These are phyloP conservation scores for Junonia oenone DNA, from an alignment of 2,888 invertebrate species.

Conservation along the genomic window DNA sequence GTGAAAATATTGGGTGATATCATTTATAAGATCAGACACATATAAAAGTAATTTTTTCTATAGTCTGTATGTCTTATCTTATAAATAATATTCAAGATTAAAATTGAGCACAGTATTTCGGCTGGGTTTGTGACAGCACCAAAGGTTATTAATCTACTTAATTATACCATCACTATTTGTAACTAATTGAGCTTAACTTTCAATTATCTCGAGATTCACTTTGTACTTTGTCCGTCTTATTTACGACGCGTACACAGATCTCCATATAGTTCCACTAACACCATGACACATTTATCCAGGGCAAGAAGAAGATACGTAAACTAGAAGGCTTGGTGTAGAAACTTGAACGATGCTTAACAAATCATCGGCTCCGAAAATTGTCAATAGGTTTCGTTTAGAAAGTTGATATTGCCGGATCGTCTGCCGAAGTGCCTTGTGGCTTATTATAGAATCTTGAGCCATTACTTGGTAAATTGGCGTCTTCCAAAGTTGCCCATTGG, in stretches of 20 bases:
- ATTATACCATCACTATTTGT: slow-evolving; percentile 19
- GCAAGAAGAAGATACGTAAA: background rate
- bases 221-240: slow-evolving; percentile 21
- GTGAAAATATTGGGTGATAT: background rate
- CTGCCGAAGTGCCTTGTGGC: no score
- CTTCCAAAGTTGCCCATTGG: no score
- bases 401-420: no score
- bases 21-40: background rate
- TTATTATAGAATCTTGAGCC: no score
- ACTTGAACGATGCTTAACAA: no score
- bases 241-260: slow-evolving; percentile 11
- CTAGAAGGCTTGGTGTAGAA: background rate
- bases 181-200: slow-evolving; percentile 29
- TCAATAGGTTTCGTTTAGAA: no score
- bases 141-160: slow-evolving; percentile 15
- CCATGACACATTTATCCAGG: slow-evolving; percentile 10
- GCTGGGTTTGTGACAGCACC: slow-evolving; percentile 4
- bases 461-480: no score
- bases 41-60: background rate
- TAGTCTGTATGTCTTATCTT: background rate
- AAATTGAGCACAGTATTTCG: background rate
- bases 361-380: no score
- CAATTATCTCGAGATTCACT: slow-evolving; percentile 22
- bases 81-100: background rate
- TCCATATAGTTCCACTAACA: slow-evolving; percentile 12